Evolutionary conservation across 2,113 vertebrate species (phyloP), one percentile per base, ranked within the genome.

Genomic region (Morone saxatilis): DNA sequence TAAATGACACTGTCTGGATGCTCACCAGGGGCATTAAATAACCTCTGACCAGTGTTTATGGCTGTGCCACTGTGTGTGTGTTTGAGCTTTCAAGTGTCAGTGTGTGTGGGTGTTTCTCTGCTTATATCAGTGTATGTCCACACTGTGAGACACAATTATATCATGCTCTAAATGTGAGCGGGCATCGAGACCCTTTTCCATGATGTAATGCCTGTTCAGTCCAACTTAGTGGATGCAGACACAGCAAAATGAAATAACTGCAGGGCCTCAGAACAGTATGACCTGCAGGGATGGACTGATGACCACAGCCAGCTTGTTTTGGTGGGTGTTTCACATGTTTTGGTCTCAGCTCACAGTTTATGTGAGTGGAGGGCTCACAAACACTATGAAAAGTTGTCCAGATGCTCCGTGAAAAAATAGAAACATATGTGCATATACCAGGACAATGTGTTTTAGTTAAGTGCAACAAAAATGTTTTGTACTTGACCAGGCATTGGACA

Each of bases 151-250:
- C 74, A 69, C 69, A 88, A 78, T 93, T 88, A 93, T 92, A 90
- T 93, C 89, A 94, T 81, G 76, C 85, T 82, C 90, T 91, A 88
- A 92, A 94, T 89, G 67, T 25, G 78, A 86, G 45, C 2, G 43
- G 57, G 77, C 75, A 88, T 75, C 17, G n/a, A 88, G 41, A 89
- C 80, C 78, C 71, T 84, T 91, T 92, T 92, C 93, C 87, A 87
- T 94, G 91, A 92, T 81, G 89, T 92, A 89, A 93, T 88, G 81
- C 51, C 43, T 19, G 79, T 88, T 63, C 45, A 6, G 78, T 82
- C 78, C 80, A 86, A 78, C 78, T 83, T 20, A 20, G 60, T 61
- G 59, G 63, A 25, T 91, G 91, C 91, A 91, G 82, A 92, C 83
- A 47, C 88, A 88, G 89, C 91, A 90, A 88, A 92, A 92, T 85